Conservation (phyloP, 35 echinoderm and acorn worm genomes). For the Hemicentrotus pulcherrimus region DNA sequence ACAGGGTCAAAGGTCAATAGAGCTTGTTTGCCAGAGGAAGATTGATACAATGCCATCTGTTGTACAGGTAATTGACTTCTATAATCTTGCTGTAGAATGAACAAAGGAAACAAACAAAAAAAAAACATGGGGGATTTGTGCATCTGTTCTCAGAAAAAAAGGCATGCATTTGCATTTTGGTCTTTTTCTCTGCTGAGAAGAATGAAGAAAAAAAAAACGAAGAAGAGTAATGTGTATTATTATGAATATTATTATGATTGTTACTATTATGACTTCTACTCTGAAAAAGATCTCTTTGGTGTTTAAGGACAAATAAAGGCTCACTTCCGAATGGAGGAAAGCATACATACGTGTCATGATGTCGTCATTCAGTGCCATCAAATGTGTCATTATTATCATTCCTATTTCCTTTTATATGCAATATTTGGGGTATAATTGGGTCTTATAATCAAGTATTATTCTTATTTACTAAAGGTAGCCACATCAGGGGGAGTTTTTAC, state of each 20-base stretch:
- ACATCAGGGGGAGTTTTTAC: no score
- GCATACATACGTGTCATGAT: neutral
- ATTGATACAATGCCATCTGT: neutral
- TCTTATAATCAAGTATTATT: no score
- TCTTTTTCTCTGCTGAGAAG: neutral
- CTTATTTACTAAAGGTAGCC: no score
- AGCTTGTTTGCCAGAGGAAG: neutral
- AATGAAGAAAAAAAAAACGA: neutral
- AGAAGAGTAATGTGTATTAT: slow-evolving; percentile 22
- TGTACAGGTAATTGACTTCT: neutral
- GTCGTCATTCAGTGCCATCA: neutral
- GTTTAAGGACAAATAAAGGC: slow-evolving; percentile 55
- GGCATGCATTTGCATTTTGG: neutral
- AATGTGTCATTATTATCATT: no score
- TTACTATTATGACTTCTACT: slow-evolving; percentile 53
- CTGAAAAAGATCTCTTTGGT: slow-evolving; percentile 52
- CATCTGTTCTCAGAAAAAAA: slow-evolving; percentile 7
- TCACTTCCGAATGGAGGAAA: slow-evolving; percentile 38
- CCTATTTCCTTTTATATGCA: no score
- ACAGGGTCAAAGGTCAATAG: neutral
- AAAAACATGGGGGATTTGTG: slow-evolving; percentile 16
- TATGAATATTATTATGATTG: slow-evolving; percentile 40
- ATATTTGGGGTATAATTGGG: no score
- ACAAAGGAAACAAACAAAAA: slow-evolving; percentile 17
- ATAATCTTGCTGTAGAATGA: slow-evolving; percentile 33